phyloP scores from a whole-genome alignment of 2,888 invertebrate genomes.

The Yponomeuta plumbellus region DNA sequence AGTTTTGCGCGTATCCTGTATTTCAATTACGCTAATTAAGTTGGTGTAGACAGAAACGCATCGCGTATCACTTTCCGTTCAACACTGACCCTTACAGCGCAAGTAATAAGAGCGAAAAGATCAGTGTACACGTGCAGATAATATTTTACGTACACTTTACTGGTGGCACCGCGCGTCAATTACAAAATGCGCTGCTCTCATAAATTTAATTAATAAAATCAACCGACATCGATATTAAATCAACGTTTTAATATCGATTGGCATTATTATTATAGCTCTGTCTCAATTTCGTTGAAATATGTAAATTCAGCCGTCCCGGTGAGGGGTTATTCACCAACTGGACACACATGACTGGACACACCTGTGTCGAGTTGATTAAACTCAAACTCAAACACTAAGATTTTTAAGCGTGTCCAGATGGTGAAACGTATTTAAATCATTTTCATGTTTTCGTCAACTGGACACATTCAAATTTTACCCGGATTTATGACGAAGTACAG shows the following conservation, averaged over 20 bases:
- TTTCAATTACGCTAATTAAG: not conserved
- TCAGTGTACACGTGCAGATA: not conserved
- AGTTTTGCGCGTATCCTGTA: not conserved
- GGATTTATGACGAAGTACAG: too few relatives aligned
- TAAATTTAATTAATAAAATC: conserved; percentile 1
- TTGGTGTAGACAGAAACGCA: not conserved
- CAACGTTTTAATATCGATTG: not conserved
- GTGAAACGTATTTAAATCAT: too few relatives aligned
- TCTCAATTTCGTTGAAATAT: not conserved
- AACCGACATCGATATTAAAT: not conserved
- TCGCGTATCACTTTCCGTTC: too few relatives aligned
- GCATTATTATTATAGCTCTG: not conserved
- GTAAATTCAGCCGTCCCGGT: not conserved
- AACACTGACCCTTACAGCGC: too few relatives aligned
- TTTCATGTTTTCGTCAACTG: too few relatives aligned
- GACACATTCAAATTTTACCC: too few relatives aligned
- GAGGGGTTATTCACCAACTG: too few relatives aligned
- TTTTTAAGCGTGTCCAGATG: too few relatives aligned
- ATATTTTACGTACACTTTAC: not conserved
- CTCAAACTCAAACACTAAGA: too few relatives aligned
- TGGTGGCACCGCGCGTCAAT: not conserved
- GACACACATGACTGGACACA: too few relatives aligned
- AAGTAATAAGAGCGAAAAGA: too few relatives aligned
- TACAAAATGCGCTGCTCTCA: not conserved
- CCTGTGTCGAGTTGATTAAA: too few relatives aligned